Evolutionary conservation across 2,113 vertebrate genomes (phyloP), one percentile per base, ranked within the genome.

Genomic region (Elephantulus edwardii): DNA sequence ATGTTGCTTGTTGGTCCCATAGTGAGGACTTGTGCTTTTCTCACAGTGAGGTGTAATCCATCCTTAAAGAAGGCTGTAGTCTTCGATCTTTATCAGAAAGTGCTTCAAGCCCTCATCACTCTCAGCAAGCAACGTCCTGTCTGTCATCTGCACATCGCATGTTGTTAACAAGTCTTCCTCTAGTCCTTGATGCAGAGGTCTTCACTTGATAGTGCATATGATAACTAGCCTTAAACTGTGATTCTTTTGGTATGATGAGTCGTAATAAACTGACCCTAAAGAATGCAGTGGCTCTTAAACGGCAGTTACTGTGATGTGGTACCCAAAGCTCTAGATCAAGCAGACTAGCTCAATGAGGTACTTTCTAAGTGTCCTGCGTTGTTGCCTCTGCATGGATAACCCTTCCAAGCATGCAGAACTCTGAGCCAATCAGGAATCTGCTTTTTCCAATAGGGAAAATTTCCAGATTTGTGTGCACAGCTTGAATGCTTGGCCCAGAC

Each of bases 191-290:
- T 62, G 30, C 60, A 9, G 6, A 4, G 60, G 11, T 62, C 60
- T 62, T 62, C 28, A 1, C 24, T 30, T 9, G 77, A 26, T 24
- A 84, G 44, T 89, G 38, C 79, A 85, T 76, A 10, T 74, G 92
- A 82, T 86, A 52, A 86, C 95, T 96, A 92, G 96, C 97, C 97
- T 97, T 97, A 96, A 96, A 88, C 93, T 97, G 94, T 96, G 90
- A 95, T 88, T 96, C 70, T 96, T 92, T 66, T 95, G 87, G 90
- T 91, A 92, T 97, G 92, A 97, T 92, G 94, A 95, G 76, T 74
- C 94, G 14, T 91, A 88, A 93, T 94, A 82, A 93, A 95, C 93
- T 95, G 95, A 96, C 88, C 91, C 77, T 93, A 90, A 93, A 96
- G 95, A 94, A 93, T 89, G 90, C 95, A 87, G 28, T 95, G 88